Evolutionary conservation across 2,797 vertebrate species (phyloP).

Genomic region (Poeciliopsis infans): DNA sequence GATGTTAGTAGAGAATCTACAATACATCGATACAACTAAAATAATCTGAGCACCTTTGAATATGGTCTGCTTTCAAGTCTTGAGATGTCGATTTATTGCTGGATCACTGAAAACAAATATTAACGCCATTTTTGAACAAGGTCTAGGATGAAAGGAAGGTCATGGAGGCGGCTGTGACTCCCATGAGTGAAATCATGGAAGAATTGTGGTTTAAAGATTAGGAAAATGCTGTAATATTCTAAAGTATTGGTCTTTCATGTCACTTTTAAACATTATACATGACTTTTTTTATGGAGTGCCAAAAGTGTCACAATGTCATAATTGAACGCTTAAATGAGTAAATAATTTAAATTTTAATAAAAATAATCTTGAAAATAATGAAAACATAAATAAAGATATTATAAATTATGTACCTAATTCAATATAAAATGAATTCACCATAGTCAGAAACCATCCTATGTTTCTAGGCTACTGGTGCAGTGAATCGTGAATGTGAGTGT

Average conservation of each 20-base stretch:
- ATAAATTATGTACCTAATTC: neutral
- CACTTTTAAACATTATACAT: slow-evolving; percentile 16
- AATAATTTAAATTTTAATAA: neutral
- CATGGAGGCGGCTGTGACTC: slow-evolving; percentile 71
- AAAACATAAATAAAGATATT: neutral
- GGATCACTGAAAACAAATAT: slow-evolving; percentile 3
- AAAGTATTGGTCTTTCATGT: slow-evolving; percentile 64
- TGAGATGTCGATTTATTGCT: neutral
- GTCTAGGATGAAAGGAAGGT: slow-evolving; percentile 38
- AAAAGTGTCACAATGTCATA: slow-evolving; percentile 3
- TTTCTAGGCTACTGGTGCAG: neutral
- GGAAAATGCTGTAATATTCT: slow-evolving; percentile 67
- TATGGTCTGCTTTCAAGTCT: neutral
- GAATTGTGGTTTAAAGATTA: slow-evolving; percentile 47
- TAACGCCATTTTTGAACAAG: slow-evolving; percentile 13
- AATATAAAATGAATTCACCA: neutral
- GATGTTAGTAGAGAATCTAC: neutral
- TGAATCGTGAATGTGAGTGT: neutral
- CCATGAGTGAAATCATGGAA: slow-evolving; percentile 61
- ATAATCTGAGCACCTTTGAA: neutral
- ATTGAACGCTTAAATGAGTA: neutral
- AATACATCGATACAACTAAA: neutral
- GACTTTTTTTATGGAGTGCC: neutral
- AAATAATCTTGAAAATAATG: neutral
- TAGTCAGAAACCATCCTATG: neutral